Evolutionary conservation across 2,797 vertebrate genomes (phyloP).

Genomic region (Acanthornis magna): DNA sequence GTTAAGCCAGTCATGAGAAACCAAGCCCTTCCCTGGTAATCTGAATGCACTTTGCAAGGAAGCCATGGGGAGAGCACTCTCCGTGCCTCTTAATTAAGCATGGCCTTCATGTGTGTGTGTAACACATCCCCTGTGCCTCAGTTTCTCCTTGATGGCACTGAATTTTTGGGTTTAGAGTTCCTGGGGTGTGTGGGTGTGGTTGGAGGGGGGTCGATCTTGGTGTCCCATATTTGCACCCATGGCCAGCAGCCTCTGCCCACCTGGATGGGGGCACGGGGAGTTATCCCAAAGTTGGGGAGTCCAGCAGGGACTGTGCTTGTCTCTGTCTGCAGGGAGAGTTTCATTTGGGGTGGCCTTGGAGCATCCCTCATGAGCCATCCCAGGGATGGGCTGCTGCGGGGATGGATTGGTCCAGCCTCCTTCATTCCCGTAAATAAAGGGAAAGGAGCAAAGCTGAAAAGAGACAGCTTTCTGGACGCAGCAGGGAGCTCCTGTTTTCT

Average conservation of each 20-base stretch:
- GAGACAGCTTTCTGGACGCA: not conserved
- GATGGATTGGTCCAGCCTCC: not conserved
- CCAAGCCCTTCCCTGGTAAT: not conserved
- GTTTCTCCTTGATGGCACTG: not conserved
- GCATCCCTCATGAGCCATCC: not conserved
- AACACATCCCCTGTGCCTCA: not conserved
- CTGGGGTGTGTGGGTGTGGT: not conserved
- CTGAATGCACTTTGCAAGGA: not conserved
- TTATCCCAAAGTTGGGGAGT: not conserved
- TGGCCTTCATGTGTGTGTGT: not conserved
- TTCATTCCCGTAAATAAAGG: not conserved
- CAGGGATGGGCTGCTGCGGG: rapidly evolving
- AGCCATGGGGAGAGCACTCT: not conserved
- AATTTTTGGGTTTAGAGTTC: not conserved
- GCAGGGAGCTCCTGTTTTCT: constrained; percentile 33
- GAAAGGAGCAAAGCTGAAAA: constrained; percentile 1
- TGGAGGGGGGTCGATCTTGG: not conserved
- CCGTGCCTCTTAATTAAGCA: not conserved
- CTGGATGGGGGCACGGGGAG: rapidly evolving
- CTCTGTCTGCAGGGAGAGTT: not conserved
- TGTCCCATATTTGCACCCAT: rapidly evolving
- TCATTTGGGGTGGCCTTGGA: not conserved
- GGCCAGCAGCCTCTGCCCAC: not conserved
- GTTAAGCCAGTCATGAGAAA: not conserved
- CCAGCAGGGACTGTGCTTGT: rapidly evolving